Conservation (phyloP, 2,888 invertebrate species). For the Dorcus hopei region DNA sequence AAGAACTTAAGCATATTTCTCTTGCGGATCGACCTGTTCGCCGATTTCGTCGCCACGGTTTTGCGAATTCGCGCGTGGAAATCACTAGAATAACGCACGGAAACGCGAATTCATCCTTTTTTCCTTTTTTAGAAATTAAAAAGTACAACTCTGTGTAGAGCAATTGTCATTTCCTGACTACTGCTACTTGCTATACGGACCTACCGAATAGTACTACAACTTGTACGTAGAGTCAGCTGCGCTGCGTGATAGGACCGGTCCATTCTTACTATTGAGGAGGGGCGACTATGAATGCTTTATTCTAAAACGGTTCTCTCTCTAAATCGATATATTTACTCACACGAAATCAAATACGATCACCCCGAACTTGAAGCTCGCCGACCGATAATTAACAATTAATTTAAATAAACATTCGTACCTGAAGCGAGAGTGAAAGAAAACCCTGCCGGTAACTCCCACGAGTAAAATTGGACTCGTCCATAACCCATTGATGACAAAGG, state of each 20-base stretch:
- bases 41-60: constrained; percentile 50
- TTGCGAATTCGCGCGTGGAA: constrained; percentile 31
- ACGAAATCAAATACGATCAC: neutral
- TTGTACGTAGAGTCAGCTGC: constrained; percentile 54
- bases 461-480: constrained; percentile 58
- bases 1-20: constrained; percentile 82
- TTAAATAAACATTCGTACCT: too few relatives aligned
- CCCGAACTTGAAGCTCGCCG: neutral
- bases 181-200: constrained; percentile 14
- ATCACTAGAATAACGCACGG: constrained; percentile 17
- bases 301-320: constrained; percentile 3
- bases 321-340: constrained; percentile 1
- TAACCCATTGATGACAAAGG: constrained; percentile 72
- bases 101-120: constrained; percentile 30
- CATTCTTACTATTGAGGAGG: constrained; percentile 46
- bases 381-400: too few relatives aligned
- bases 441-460: constrained; percentile 35
- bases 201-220: constrained; percentile 49
- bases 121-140: constrained; percentile 12
- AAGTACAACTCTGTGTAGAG: constrained; percentile 22
- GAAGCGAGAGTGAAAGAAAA: constrained; percentile 8
- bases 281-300: constrained; percentile 19
- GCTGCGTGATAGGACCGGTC: constrained; percentile 49
- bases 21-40: constrained; percentile 45
- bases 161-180: constrained; percentile 33